Evolutionary conservation across 2,888 invertebrate genomes (phyloP).

Genomic region (Ganaspis brasiliensis): DNA sequence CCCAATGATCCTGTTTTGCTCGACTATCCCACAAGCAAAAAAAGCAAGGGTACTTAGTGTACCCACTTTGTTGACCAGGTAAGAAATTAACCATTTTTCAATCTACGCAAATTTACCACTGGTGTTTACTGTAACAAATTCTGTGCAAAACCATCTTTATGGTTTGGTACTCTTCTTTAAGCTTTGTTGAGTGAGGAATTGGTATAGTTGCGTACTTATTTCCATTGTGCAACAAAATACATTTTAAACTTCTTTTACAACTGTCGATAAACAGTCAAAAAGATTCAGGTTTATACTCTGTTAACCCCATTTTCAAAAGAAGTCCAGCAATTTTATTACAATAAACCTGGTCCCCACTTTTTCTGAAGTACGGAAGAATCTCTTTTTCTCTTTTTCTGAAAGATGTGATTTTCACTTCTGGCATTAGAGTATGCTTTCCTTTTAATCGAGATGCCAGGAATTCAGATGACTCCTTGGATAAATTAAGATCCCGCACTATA

Average conservation of each 20-base stretch:
- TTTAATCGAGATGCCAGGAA: too few relatives aligned
- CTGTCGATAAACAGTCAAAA: too few relatives aligned
- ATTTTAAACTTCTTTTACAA: too few relatives aligned
- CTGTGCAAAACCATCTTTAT: conserved; percentile 27
- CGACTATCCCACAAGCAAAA: conserved; percentile 50
- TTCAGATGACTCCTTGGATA: too few relatives aligned
- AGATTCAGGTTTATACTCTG: too few relatives aligned
- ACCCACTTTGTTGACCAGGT: conserved; percentile 30
- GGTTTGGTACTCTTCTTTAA: conserved; percentile 20
- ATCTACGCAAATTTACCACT: conserved; percentile 24
- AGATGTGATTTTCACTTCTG: too few relatives aligned
- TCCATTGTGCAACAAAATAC: conserved; percentile 30
- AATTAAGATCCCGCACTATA: not conserved
- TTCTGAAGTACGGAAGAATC: conserved; percentile 18
- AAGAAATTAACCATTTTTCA: conserved; percentile 32
- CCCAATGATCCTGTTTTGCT: conserved; percentile 51
- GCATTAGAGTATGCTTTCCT: conserved; percentile 1
- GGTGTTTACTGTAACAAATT: conserved; percentile 14
- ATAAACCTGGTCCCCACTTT: too few relatives aligned
- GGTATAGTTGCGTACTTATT: conserved; percentile 26
- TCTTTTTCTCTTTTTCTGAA: too few relatives aligned
- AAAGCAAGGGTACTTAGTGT: conserved; percentile 23
- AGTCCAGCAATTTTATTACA: too few relatives aligned
- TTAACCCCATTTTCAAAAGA: not conserved
- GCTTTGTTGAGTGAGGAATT: conserved; percentile 13